These are phyloP conservation scores for Helicoverpa assulta DNA, from an alignment of 2,888 invertebrate species.

Conservation along the genomic window DNA sequence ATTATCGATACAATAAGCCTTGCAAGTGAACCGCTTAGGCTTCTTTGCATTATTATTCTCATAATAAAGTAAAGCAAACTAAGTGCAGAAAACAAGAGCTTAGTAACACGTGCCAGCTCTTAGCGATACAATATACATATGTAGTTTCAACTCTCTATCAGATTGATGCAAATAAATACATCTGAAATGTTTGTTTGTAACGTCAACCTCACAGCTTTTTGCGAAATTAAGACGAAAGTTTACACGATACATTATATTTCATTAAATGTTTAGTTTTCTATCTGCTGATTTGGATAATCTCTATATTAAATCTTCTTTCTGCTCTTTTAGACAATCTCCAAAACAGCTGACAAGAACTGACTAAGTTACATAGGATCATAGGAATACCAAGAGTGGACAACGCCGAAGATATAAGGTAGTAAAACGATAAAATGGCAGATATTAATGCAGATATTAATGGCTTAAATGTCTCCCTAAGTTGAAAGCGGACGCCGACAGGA, in stretches of 20 bases:
- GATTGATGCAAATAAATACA: neutral
- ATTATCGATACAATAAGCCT: neutral
- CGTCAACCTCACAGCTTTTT: neutral
- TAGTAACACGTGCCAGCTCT: constrained; percentile 4
- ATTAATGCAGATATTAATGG: neutral
- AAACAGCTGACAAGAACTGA: no score
- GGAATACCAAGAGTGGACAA: neutral
- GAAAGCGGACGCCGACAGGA: constrained; percentile 34
- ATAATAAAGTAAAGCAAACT: constrained; percentile 3
- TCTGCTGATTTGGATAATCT: no score
- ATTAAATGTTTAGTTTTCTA: neutral
- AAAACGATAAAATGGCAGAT: neutral
- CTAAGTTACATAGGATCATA: no score
- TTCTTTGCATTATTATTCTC: neutral
- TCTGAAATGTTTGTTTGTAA: neutral
- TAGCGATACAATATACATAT: neutral
- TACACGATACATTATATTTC: no score
- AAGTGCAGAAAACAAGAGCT: constrained; percentile 4
- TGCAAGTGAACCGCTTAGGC: neutral
- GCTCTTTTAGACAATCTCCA: no score
- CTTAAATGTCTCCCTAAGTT: constrained; percentile 10
- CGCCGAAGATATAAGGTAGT: neutral
- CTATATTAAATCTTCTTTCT: no score
- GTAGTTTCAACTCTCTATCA: neutral
- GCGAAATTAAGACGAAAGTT: neutral